Percentiles rank a stretch among this genome's conserved stretches.
These are phyloP conservation scores for Crocuta crocuta DNA, from an alignment of 2,113 vertebrate genomes.

Conservation along the genomic window DNA sequence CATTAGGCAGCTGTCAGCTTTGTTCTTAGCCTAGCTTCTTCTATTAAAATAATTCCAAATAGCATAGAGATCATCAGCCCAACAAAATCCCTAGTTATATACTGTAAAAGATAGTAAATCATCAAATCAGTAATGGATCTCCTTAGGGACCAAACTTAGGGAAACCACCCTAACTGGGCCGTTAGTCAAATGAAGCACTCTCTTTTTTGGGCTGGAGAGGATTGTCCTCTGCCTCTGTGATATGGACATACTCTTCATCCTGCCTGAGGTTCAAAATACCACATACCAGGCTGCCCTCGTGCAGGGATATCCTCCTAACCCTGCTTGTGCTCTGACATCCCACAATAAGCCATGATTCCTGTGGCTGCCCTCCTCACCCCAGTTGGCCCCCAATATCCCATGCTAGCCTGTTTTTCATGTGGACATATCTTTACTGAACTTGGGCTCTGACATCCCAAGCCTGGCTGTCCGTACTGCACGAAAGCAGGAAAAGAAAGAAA, in stretches of 20 bases:
- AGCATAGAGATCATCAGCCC: not conserved
- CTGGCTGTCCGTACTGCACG: not conserved
- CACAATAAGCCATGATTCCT: not conserved
- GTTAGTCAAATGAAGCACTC: not conserved
- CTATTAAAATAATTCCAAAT: constrained; percentile 27
- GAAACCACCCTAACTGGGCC: not conserved
- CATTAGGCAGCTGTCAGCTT: not conserved
- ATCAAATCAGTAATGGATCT: not conserved
- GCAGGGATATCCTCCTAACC: not conserved
- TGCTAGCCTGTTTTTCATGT: not conserved
- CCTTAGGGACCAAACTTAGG: not conserved
- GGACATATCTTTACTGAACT: not conserved
- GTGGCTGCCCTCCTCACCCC: not conserved
- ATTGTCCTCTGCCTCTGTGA: not conserved
- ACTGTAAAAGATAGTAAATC: not conserved
- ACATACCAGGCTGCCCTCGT: not conserved
- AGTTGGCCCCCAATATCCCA: not conserved
- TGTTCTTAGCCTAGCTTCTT: not conserved
- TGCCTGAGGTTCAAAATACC: not conserved
- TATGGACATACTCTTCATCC: not conserved
- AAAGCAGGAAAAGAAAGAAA: not conserved
- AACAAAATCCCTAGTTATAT: not conserved
- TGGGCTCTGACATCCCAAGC: not conserved
- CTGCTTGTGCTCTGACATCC: not conserved
- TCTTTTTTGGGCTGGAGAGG: not conserved